A percentile compares a stretch with the other conserved stretches of the same genome.
phyloP scores from a whole-genome alignment of 1,140 invertebrate species.

The Penaeus chinensis region DNA sequence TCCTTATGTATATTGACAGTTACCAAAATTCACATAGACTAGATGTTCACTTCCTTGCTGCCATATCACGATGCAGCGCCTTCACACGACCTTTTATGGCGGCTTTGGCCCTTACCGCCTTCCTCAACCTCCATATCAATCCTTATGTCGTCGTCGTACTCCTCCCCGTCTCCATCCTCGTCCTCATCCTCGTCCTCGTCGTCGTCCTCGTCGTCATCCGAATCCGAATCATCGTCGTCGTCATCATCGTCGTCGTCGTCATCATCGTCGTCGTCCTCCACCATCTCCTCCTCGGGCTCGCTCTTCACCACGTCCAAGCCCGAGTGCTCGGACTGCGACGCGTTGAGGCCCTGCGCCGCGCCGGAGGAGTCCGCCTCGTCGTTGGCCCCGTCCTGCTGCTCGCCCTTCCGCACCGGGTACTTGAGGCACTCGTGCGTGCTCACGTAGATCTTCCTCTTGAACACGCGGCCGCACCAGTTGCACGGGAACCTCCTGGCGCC shows the following conservation, averaged over 20 bases:
- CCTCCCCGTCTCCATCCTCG: background rate
- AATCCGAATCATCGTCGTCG: constrained; percentile 19
- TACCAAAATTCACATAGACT: too few species aligned
- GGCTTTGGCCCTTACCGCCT: background rate
- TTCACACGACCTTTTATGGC: background rate
- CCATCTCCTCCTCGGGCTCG: constrained; percentile 50
- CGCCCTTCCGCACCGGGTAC: constrained; percentile 4
- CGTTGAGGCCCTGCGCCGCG: background rate
- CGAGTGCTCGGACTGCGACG: constrained; percentile 21
- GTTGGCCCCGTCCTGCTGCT: background rate
- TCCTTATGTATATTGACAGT: too few species aligned
- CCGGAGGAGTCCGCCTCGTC: background rate
- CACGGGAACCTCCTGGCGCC: constrained; percentile 56
- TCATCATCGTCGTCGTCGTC: background rate
- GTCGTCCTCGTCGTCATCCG: constrained; percentile 6
- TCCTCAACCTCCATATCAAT: background rate
- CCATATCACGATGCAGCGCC: background rate
- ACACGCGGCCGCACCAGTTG: constrained; percentile 50
- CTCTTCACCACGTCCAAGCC: constrained; percentile 46
- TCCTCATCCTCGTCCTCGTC: constrained; percentile 2
- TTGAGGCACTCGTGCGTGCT: constrained; percentile 45
- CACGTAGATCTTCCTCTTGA: constrained; percentile 51
- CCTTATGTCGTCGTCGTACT: constrained; percentile 1
- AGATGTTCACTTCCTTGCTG: too few species aligned
- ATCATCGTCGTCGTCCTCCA: constrained; percentile 22